Base-by-base conservation (phyloP, 2,797 vertebrate genomes). In the Mionectes olivaceus region DNA sequence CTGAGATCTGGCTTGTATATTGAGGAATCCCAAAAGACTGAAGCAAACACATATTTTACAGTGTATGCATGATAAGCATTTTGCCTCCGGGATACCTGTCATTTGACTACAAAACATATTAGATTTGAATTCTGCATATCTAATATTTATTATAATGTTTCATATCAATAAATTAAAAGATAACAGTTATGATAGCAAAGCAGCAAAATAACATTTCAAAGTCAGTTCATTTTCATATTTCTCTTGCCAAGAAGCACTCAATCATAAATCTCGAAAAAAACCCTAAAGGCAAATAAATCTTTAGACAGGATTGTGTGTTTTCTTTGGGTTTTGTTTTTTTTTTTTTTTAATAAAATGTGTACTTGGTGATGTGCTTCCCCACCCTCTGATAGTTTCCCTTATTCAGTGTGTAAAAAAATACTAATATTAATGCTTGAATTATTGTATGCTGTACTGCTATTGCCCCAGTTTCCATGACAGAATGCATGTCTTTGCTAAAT, bases 41-140 rank as follows among this genome's bases (percentile, higher is more conserved):
- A 91, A 86, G 24, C 22, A 97, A 92, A 81, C 23, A 87, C 37
- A 13, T 77, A 76, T 71, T 95, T 96, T 89, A 81, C 71, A 71
- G 23, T 21, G 59, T 30, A 47, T 56, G 93, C 59, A 78, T 92
- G 77, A 69, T 83, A 95, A 92, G 25, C 14, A 83, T 94, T 90
- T 94, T 89, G 90, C 90, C 92, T 96, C 47, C 4, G 13, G 87
- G 59, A 73, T 67, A 92, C 43, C 22, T 93, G 70, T 88, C 47
- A 67, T 85, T 78, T 68, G 60, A 79, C 65, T 94, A 69, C 25
- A 83, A 91, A 94, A 89, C 83, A 4, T 81, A 53, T 65, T 85
- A 7, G 24, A 80, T 90, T 95, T 86, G 63, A n/a, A 60, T 87
- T 91, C 37, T 85, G 87, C 63, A 93, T 89, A 76, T 59, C 73